Conservation (phyloP, 2,797 vertebrate genomes). For the Lutjanus argentimaculatus region DNA sequence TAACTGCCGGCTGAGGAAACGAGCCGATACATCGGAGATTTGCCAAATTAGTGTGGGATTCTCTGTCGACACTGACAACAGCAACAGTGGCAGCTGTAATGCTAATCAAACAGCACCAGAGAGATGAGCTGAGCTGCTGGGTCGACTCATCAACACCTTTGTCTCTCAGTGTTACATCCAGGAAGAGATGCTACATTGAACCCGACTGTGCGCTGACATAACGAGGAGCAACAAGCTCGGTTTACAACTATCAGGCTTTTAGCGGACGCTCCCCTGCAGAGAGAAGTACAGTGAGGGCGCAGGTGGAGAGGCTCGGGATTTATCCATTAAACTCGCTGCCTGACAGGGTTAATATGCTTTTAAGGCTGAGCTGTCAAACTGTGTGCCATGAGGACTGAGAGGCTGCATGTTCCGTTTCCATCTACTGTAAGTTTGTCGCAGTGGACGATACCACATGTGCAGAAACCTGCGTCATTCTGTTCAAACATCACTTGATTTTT, state of each 20-base stretch:
- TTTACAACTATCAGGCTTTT: conserved; percentile 40
- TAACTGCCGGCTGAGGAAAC: conserved; percentile 23
- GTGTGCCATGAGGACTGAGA: conserved; percentile 1
- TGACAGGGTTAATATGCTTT: conserved; percentile 51
- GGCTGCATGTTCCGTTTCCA: not conserved
- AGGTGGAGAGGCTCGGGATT: conserved; percentile 44
- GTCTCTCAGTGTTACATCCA: conserved; percentile 28
- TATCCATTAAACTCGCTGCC: conserved; percentile 53
- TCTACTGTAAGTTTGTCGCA: not conserved
- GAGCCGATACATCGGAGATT: conserved; percentile 46
- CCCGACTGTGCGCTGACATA: conserved; percentile 15
- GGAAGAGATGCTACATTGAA: conserved; percentile 36
- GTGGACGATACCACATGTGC: not conserved
- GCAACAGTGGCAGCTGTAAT: conserved; percentile 34
- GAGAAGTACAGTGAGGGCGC: conserved; percentile 28
- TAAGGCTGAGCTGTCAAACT: conserved; percentile 24
- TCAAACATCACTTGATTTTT: not conserved
- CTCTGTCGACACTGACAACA: conserved; percentile 13
- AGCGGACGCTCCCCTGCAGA: conserved; percentile 43
- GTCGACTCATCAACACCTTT: conserved; percentile 59
- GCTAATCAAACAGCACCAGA: conserved; percentile 45
- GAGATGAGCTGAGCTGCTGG: conserved; percentile 41
- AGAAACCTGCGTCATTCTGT: not conserved
- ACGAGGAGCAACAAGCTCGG: conserved; percentile 22
- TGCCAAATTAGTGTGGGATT: conserved; percentile 51